phyloP scores from a whole-genome alignment of 2,113 vertebrate species.

The Zosterops lateralis region DNA sequence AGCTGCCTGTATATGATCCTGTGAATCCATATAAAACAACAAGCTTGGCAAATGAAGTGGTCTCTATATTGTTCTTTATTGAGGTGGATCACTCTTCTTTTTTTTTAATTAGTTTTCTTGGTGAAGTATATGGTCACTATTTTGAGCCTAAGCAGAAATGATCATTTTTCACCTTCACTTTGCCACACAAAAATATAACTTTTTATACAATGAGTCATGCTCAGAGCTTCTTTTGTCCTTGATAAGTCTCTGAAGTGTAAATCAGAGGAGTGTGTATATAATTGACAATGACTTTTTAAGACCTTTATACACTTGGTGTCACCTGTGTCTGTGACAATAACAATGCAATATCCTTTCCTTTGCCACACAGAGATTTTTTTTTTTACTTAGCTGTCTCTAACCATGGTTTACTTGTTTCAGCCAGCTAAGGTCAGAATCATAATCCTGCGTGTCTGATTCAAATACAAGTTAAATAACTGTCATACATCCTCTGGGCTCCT shows the following conservation, averaged over 20 bases:
- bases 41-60: background rate
- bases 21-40: background rate
- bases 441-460: background rate
- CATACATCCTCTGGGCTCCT: background rate
- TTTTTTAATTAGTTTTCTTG: background rate
- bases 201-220: background rate
- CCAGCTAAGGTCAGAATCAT: background rate
- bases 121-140: background rate
- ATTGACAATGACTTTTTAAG: constrained; percentile 23
- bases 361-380: background rate
- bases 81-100: background rate
- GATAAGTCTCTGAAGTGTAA: background rate
- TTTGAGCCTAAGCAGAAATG: background rate
- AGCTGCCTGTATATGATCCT: background rate
- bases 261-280: background rate
- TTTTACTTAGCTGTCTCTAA: background rate
- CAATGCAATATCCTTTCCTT: background rate
- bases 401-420: background rate
- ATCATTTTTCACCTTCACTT: background rate
- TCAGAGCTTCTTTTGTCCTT: background rate
- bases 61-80: background rate
- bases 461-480: constrained; percentile 31
- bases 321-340: background rate
- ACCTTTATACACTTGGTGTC: background rate
- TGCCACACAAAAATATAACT: background rate